Conservation (phyloP, 2,888 invertebrate species). For the Helobdella robusta region DNA sequence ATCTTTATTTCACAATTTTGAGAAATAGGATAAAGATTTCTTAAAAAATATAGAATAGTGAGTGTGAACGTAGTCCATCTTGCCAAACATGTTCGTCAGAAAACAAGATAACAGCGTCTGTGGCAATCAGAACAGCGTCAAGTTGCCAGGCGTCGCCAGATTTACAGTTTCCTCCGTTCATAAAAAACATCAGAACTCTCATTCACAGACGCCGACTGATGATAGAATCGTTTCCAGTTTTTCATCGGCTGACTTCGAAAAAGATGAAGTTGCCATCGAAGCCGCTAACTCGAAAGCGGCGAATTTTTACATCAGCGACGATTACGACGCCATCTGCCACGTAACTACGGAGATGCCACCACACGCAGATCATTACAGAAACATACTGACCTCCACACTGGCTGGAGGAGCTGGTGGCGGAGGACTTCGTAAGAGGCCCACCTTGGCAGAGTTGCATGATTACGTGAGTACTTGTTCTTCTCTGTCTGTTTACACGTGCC, state of each 20-base stretch:
- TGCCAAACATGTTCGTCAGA: no score
- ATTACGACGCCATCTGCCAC: conserved; percentile 38
- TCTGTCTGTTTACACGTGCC: no score
- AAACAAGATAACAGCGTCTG: no score
- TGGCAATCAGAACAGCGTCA: no score
- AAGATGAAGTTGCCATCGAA: not conserved
- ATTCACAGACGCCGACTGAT: not conserved
- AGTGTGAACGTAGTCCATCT: no score
- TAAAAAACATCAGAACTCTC: no score
- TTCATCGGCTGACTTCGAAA: not conserved
- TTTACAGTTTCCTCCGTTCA: conserved; percentile 10
- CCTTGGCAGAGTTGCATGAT: conserved; percentile 34
- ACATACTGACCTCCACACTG: conserved; percentile 57
- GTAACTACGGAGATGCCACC: conserved; percentile 70
- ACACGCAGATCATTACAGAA: conserved; percentile 70
- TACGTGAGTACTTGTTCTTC: not conserved
- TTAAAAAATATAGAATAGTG: no score
- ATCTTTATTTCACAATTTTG: no score
- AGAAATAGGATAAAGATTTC: no score
- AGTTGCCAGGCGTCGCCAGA: no score
- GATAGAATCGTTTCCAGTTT: not conserved
- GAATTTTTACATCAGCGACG: conserved; percentile 8
- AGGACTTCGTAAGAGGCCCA: conserved; percentile 37
- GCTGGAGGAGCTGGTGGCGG: conserved; percentile 29
- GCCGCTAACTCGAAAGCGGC: not conserved